A percentile compares a stretch with the other conserved stretches of the same genome.
phyloP scores from a whole-genome alignment of 2,888 invertebrate species.

The Sussaba pulchella region DNA sequence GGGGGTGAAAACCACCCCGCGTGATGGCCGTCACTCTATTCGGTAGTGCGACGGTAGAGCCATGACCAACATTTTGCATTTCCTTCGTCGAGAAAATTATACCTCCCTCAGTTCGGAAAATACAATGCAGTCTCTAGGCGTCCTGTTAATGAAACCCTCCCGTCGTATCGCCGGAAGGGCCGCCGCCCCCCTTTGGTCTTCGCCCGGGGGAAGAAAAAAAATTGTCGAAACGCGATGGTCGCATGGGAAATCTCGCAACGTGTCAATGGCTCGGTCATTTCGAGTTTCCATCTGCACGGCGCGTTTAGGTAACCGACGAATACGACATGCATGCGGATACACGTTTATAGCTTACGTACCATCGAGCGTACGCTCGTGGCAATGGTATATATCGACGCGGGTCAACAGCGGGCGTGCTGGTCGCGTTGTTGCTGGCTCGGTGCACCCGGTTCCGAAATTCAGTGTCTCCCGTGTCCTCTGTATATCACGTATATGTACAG shows the following conservation, averaged over 20 bases:
- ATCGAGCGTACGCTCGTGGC: not conserved
- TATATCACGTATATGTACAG: no score
- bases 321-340: slow-evolving; percentile 11
- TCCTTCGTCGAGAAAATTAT: no score
- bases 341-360: not conserved
- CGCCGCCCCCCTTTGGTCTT: no score
- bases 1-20: no score
- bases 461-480: slow-evolving; percentile 43
- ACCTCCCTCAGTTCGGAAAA: no score
- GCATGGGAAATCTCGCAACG: slow-evolving; percentile 61
- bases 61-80: no score
- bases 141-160: no score
- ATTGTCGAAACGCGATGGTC: slow-evolving; percentile 42
- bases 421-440: slow-evolving; percentile 42
- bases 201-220: slow-evolving; percentile 5
- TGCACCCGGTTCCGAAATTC: slow-evolving; percentile 63
- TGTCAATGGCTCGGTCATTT: slow-evolving; percentile 39
- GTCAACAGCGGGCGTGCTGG: slow-evolving; percentile 56
- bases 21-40: no score
- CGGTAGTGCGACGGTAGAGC: no score
- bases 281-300: slow-evolving; percentile 16
- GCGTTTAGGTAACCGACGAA: slow-evolving; percentile 35
- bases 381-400: slow-evolving; percentile 39
- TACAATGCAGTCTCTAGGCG: no score
- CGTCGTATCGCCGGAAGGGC: no score